A percentile compares a stretch with the other conserved stretches of the same genome.
Evolutionary conservation across 1,140 invertebrate species (phyloP).

Genomic region (Conopomorpha cramerella): DNA sequence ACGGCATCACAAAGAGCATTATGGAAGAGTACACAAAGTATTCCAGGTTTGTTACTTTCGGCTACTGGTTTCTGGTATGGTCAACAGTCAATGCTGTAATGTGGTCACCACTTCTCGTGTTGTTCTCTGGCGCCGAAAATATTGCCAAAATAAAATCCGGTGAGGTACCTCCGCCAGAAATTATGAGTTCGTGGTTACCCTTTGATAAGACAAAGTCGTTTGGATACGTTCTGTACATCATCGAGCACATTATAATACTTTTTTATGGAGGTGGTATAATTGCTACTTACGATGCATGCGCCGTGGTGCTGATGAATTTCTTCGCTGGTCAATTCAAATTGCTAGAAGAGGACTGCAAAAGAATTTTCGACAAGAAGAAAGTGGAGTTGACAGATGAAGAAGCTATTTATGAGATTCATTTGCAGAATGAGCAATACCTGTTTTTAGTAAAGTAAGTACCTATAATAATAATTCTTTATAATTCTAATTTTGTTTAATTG

Average conservation of each 20-base stretch:
- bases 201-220: slow-evolving; percentile 20
- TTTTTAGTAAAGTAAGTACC: slow-evolving; percentile 23
- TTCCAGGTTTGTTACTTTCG: slow-evolving; percentile 29
- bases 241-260: slow-evolving; percentile 24
- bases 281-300: slow-evolving; percentile 32
- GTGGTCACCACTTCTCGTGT: slow-evolving; percentile 25
- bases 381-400: slow-evolving; percentile 12
- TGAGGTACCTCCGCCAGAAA: slow-evolving; percentile 31
- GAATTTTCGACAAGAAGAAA: slow-evolving; percentile 18
- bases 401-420: slow-evolving; percentile 18
- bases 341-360: slow-evolving; percentile 22
- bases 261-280: slow-evolving; percentile 35
- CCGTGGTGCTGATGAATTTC: slow-evolving; percentile 34
- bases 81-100: slow-evolving; percentile 33
- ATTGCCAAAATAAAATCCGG: slow-evolving; percentile 12
- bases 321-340: slow-evolving; percentile 34
- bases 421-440: not conserved
- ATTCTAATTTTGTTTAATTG: not conserved
- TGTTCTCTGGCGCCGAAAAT: slow-evolving; percentile 14
- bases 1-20: slow-evolving; percentile 10
- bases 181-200: slow-evolving; percentile 17
- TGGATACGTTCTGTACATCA: slow-evolving; percentile 20
- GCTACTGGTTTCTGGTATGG: slow-evolving; percentile 28
- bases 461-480: slow-evolving; percentile 1
- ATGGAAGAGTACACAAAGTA: slow-evolving; percentile 27